phyloP scores from a whole-genome alignment of 2,113 vertebrate species.

The Aptenodytes patagonicus region DNA sequence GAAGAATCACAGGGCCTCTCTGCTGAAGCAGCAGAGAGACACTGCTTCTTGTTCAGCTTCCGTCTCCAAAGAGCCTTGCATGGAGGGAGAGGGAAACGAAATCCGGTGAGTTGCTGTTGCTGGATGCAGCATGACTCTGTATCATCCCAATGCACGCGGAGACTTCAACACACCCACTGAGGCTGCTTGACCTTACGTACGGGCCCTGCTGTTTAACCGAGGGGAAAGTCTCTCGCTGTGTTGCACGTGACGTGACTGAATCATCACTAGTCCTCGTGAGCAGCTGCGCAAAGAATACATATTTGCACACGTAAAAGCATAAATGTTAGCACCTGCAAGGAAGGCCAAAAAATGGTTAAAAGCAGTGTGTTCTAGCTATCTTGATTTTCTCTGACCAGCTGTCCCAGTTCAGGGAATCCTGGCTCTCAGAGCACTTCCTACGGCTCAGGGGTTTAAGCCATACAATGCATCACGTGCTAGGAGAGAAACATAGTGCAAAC shows the following conservation, averaged over 20 bases:
- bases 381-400: neutral
- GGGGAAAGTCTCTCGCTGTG: neutral
- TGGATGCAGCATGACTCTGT: neutral
- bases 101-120: neutral
- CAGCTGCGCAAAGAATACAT: neutral
- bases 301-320: neutral
- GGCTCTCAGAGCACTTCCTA: neutral
- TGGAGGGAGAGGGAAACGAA: neutral
- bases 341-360: neutral
- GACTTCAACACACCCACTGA: neutral
- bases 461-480: neutral
- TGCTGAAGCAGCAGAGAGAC: slow-evolving; percentile 22
- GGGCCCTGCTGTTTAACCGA: neutral
- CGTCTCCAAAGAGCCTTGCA: neutral
- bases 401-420: neutral
- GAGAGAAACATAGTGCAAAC: neutral
- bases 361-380: neutral
- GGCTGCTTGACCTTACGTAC: neutral
- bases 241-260: neutral
- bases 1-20: neutral
- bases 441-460: neutral
- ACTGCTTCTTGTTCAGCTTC: neutral
- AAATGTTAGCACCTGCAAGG: neutral
- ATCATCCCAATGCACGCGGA: neutral
- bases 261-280: neutral